Conservation (phyloP, 2,797 vertebrate species). For the Notolepis coatsorum region DNA sequence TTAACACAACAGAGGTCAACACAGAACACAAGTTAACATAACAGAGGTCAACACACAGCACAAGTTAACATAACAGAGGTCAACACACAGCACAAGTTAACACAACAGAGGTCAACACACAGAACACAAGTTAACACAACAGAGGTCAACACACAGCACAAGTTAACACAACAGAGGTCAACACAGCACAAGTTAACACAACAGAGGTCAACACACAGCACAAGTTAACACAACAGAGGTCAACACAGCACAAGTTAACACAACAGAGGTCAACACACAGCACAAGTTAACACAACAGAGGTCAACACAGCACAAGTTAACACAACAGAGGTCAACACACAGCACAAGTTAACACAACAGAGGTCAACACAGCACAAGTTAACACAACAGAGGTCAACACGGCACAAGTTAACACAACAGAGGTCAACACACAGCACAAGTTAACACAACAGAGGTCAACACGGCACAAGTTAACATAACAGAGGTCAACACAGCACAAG, state of each 20-base stretch:
- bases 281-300: no score
- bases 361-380: constrained; percentile 80
- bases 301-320: constrained; percentile 80
- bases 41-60: constrained; percentile 57
- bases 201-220: constrained; percentile 57
- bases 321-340: constrained; percentile 58
- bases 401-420: constrained; percentile 31
- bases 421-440: constrained; percentile 78
- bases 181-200: constrained; percentile 76
- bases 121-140: constrained; percentile 37
- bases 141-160: constrained; percentile 57
- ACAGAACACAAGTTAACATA: constrained; percentile 36
- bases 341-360: constrained; percentile 34
- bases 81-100: constrained; percentile 80
- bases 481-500: constrained; percentile 78
- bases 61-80: no score
- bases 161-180: no score
- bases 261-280: constrained; percentile 58
- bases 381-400: constrained; percentile 65
- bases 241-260: constrained; percentile 78
- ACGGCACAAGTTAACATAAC: constrained; percentile 36
- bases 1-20: constrained; percentile 70
- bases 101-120: constrained; percentile 59
- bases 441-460: constrained; percentile 70
- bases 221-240: no score